Evolutionary conservation across 2,113 vertebrate species (phyloP).

Genomic region (Carlito syrichta): DNA sequence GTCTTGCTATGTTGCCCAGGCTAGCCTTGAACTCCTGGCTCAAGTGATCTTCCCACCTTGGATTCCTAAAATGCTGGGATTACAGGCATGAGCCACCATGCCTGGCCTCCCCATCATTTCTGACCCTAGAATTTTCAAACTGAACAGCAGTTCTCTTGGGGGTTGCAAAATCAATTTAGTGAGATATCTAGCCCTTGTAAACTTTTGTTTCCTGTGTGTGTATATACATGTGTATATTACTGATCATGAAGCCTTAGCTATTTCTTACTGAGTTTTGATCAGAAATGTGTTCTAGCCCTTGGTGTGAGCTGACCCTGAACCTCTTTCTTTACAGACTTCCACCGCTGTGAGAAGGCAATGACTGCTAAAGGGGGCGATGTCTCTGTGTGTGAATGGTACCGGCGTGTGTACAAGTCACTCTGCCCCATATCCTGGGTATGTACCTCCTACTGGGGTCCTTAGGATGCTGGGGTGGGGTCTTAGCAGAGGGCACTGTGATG

Average conservation of each 20-base stretch:
- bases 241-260: not conserved
- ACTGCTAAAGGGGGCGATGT: constrained; percentile 84
- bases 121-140: not conserved
- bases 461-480: not conserved
- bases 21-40: no score
- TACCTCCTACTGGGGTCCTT: not conserved
- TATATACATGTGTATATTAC: not conserved
- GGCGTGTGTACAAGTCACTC: constrained; percentile 88
- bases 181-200: not conserved
- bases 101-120: not conserved
- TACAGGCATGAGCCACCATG: no score
- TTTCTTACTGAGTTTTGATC: not conserved
- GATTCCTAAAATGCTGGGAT: no score
- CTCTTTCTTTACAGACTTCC: constrained; percentile 82
- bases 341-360: constrained; percentile 91
- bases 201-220: not conserved
- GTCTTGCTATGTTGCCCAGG: no score
- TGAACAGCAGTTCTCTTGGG: not conserved
- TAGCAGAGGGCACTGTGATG: not conserved
- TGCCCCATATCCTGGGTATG: constrained; percentile 91
- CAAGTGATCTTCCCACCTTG: no score
- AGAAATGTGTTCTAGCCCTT: not conserved
- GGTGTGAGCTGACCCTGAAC: not conserved
- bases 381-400: constrained; percentile 90
- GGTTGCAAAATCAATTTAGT: not conserved